These are phyloP conservation scores for Unio delphinus DNA, from an alignment of 2,888 invertebrate genomes.

Conservation along the genomic window DNA sequence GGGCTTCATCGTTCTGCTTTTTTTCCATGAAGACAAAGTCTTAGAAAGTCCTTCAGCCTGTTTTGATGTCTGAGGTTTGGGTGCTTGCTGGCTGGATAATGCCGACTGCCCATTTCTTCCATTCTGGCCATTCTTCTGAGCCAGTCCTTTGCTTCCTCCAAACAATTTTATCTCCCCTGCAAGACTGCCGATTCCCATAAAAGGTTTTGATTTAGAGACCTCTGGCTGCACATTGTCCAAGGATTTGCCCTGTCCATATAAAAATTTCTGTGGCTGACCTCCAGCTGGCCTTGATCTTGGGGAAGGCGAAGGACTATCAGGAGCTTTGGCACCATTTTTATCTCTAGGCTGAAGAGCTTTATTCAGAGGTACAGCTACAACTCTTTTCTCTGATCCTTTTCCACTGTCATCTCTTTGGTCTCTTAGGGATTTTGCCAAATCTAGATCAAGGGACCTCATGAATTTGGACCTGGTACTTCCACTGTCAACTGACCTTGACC, in stretches of 20 bases:
- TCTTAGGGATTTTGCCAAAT: constrained; percentile 15
- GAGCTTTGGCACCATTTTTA: constrained; percentile 10
- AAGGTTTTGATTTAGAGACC: not conserved
- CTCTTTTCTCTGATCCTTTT: constrained; percentile 1
- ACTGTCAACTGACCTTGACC: no score
- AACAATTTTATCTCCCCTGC: constrained; percentile 31
- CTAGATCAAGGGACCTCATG: constrained; percentile 8
- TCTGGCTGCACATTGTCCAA: not conserved
- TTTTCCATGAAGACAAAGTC: constrained; percentile 52
- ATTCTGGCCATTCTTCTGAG: constrained; percentile 1
- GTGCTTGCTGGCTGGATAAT: not conserved
- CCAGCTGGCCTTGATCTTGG: no score
- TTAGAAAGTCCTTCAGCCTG: constrained; percentile 33
- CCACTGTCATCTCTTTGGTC: constrained; percentile 12
- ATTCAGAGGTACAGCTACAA: constrained; percentile 23
- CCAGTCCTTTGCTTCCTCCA: constrained; percentile 25
- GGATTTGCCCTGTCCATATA: not conserved
- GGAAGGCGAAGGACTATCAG: not conserved
- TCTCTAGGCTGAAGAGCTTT: constrained; percentile 38
- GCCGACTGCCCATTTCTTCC: not conserved
- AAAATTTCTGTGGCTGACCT: no score
- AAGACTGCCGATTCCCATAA: constrained; percentile 9
- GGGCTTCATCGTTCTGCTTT: constrained; percentile 35
- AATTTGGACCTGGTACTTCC: no score
- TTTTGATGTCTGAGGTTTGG: not conserved